phyloP scores from a whole-genome alignment of 2,888 invertebrate genomes.

The Xylota segnis region DNA sequence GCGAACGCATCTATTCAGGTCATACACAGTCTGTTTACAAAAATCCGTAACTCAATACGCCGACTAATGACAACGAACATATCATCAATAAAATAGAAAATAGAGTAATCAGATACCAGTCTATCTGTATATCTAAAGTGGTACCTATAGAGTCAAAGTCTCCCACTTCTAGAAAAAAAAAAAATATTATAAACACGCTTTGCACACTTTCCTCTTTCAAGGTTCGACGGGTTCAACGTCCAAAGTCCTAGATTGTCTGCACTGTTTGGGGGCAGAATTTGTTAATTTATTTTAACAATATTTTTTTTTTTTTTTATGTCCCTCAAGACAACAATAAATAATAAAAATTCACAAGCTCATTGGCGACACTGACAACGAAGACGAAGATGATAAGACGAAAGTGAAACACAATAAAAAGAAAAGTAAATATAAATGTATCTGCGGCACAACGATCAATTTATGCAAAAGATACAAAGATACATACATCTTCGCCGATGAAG shows the following conservation, averaged over 20 bases:
- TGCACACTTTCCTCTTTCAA: conserved; percentile 22
- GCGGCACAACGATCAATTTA: conserved; percentile 29
- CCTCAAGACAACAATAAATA: conserved; percentile 10
- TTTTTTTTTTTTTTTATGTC: neutral
- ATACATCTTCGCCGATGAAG: neutral
- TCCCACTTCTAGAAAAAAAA: neutral
- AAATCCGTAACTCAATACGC: neutral
- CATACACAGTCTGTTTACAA: neutral
- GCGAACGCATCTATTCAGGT: neutral
- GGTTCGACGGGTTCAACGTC: conserved; percentile 48
- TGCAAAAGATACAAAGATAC: conserved; percentile 43
- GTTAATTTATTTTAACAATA: conserved; percentile 13
- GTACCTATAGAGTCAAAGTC: conserved; percentile 4
- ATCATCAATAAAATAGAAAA: conserved; percentile 1
- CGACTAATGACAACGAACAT: neutral
- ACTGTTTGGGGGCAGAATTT: neutral
- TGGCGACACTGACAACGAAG: neutral
- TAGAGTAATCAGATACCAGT: conserved; percentile 1
- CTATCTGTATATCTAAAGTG: conserved; percentile 2
- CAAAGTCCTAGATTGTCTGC: conserved; percentile 47
- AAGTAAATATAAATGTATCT: conserved; percentile 39
- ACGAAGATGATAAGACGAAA: conserved; percentile 39
- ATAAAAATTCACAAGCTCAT: conserved; percentile 22
- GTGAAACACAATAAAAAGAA: conserved; percentile 44
- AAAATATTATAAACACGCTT: conserved; percentile 11